A percentile compares a stretch with the other conserved stretches of the same genome.
These are phyloP conservation scores for Alethe castanea DNA, from an alignment of 2,113 vertebrate species.

Conservation along the genomic window DNA sequence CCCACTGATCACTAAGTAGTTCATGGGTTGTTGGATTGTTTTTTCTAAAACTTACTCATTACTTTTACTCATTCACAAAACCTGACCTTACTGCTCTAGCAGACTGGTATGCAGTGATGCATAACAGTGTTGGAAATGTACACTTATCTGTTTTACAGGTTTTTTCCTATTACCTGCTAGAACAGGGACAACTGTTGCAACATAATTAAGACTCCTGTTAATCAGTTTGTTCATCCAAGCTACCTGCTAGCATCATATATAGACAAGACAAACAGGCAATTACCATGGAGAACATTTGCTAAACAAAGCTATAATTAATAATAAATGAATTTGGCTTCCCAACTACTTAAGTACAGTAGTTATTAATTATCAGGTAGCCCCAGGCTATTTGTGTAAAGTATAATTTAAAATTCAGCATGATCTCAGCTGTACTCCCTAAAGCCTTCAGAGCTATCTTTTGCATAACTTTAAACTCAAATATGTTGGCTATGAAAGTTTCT, in stretches of 20 bases:
- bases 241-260: constrained; percentile 38
- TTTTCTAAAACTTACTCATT: not conserved
- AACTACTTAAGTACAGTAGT: constrained; percentile 54
- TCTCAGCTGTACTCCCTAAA: constrained; percentile 23
- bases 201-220: constrained; percentile 3
- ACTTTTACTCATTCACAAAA: not conserved
- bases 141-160: not conserved
- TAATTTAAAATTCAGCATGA: constrained; percentile 43
- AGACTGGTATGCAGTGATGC: not conserved
- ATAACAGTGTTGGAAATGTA: not conserved
- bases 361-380: constrained; percentile 49
- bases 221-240: constrained; percentile 43
- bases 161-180: not conserved
- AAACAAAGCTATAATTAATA: constrained; percentile 65
- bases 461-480: not conserved
- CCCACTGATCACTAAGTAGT: not conserved
- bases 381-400: constrained; percentile 45
- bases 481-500: not conserved
- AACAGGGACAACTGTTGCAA: not conserved
- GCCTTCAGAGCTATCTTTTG: not conserved
- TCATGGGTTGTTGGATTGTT: not conserved
- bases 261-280: constrained; percentile 56
- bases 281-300: constrained; percentile 40
- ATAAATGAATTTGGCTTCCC: constrained; percentile 41
- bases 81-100: not conserved